phyloP scores from a whole-genome alignment of 2,797 vertebrate genomes.

The Limnodromus scolopaceus region DNA sequence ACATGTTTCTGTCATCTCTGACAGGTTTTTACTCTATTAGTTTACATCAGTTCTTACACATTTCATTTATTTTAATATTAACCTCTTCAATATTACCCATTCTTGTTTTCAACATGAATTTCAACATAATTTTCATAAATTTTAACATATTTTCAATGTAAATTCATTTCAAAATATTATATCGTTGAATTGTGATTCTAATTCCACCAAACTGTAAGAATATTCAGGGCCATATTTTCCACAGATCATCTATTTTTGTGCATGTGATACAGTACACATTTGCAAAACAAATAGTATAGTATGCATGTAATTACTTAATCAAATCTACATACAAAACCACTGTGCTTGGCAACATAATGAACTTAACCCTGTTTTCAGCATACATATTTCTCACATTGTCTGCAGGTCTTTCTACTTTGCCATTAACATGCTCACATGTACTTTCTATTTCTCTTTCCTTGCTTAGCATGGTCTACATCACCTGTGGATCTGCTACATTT shows the following conservation, averaged over 20 bases:
- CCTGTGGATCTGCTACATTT: not conserved
- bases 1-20: not conserved
- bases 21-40: not conserved
- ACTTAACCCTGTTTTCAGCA: not conserved
- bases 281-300: not conserved
- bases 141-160: not conserved
- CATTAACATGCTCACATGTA: not conserved
- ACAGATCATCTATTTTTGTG: not conserved
- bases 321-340: not conserved
- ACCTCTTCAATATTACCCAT: not conserved
- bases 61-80: not conserved
- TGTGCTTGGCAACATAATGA: not conserved
- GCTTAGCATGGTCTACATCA: not conserved
- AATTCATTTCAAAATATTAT: not conserved
- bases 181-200: not conserved
- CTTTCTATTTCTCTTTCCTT: not conserved
- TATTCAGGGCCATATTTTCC: not conserved
- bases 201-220: not conserved
- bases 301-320: not conserved
- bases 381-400: not conserved
- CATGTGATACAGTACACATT: not conserved
- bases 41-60: not conserved
- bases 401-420: not conserved
- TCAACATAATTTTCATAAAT: not conserved
- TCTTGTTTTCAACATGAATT: not conserved